These are phyloP conservation scores for Strix uralensis DNA, from an alignment of 2,113 vertebrate genomes.

Conservation along the genomic window DNA sequence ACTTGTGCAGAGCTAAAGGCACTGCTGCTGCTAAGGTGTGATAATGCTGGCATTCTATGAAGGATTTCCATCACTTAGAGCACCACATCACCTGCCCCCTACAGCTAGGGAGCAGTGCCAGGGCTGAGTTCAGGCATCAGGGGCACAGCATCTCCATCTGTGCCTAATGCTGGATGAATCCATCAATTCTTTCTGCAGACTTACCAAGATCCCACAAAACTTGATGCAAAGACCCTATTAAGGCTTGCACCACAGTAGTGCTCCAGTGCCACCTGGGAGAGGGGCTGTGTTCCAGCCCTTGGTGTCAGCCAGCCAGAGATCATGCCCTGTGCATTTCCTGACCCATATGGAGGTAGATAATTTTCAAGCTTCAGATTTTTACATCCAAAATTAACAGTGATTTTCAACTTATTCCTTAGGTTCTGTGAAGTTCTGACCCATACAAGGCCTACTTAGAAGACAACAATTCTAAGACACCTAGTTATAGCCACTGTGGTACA, in stretches of 20 bases:
- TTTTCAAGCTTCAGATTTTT: background rate
- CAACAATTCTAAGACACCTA: background rate
- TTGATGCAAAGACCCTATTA: background rate
- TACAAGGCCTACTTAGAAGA: background rate
- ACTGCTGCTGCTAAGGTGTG: background rate
- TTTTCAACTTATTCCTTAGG: background rate
- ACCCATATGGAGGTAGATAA: background rate
- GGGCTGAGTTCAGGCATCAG: background rate
- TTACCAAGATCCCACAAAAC: background rate
- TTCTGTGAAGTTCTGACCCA: background rate
- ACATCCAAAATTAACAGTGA: background rate
- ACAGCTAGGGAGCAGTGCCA: background rate
- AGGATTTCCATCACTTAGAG: background rate
- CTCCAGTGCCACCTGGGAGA: background rate
- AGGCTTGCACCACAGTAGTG: background rate
- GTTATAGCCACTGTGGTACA: background rate
- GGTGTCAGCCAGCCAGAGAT: background rate
- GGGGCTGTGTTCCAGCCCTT: background rate
- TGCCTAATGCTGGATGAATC: background rate
- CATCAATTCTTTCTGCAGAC: background rate
- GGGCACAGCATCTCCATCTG: background rate
- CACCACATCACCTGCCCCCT: background rate
- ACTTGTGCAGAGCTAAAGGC: background rate
- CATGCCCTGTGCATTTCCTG: background rate
- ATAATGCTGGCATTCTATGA: background rate